These are phyloP conservation scores for Mormyrus hasselquistii DNA, from an alignment of 2,797 vertebrate species.

Conservation along the genomic window DNA sequence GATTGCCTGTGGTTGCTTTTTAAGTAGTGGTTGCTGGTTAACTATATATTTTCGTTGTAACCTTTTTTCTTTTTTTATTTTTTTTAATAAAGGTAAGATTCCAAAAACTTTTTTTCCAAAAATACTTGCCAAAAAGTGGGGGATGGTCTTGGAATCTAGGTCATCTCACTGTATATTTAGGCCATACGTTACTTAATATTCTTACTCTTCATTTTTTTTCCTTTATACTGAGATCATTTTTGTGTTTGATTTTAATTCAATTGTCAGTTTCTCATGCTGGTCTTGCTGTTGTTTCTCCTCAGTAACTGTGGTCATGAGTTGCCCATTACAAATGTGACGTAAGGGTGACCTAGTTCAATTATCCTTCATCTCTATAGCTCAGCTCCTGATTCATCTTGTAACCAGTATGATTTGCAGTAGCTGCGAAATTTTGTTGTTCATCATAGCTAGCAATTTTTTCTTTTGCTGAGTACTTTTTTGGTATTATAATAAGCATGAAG, in stretches of 20 bases:
- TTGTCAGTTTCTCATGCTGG: background rate
- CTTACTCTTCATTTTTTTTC: background rate
- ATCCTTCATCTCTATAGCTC: background rate
- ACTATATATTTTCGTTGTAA: too few relatives aligned
- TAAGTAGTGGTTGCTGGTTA: too few relatives aligned
- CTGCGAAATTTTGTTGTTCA: background rate
- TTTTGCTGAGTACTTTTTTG: background rate
- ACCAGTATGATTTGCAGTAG: background rate
- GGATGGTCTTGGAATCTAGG: background rate
- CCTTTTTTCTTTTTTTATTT: too few relatives aligned
- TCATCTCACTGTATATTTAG: background rate
- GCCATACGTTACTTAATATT: background rate
- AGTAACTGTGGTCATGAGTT: background rate
- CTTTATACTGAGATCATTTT: background rate
- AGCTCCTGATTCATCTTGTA: background rate
- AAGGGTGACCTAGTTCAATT: background rate
- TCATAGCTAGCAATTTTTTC: background rate
- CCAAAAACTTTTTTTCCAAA: background rate
- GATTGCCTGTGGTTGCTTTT: too few relatives aligned
- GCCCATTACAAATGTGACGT: background rate
- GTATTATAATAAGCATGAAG: background rate
- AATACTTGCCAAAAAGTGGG: too few relatives aligned
- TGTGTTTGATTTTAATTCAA: background rate
- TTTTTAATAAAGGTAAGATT: too few relatives aligned
- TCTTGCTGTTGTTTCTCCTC: background rate